These are phyloP conservation scores for Danionella cerebrum DNA, from an alignment of 2,113 vertebrate species.

Conservation along the genomic window DNA sequence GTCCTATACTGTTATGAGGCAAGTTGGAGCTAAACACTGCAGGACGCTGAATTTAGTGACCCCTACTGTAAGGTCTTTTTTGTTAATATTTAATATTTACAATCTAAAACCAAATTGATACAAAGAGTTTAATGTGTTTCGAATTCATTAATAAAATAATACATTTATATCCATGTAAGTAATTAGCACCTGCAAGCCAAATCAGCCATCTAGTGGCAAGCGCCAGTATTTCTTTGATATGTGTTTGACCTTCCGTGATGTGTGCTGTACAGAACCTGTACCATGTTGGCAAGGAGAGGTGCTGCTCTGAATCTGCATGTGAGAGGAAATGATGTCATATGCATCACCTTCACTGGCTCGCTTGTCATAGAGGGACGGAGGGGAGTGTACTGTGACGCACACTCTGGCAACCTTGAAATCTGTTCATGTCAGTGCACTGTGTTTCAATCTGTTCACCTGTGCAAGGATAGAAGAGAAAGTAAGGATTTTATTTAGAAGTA, in stretches of 20 bases:
- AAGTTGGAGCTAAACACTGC: too few relatives aligned
- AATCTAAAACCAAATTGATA: too few relatives aligned
- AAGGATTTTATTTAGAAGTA: too few relatives aligned
- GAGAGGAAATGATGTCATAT: not conserved
- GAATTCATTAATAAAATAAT: too few relatives aligned
- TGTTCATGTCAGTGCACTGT: not conserved
- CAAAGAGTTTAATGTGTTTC: too few relatives aligned
- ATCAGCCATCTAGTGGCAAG: constrained; percentile 11
- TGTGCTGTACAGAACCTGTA: constrained; percentile 20
- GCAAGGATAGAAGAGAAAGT: not conserved
- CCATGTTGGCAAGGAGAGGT: not conserved
- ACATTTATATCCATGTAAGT: too few relatives aligned
- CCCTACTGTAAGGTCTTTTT: too few relatives aligned
- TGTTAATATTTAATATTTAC: too few relatives aligned
- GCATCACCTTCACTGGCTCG: not conserved
- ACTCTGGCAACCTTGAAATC: not conserved
- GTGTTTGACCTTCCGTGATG: constrained; percentile 4
- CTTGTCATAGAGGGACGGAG: not conserved
- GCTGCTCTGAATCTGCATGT: not conserved
- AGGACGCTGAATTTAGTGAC: too few relatives aligned
- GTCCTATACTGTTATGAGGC: too few relatives aligned
- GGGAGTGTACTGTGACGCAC: not conserved
- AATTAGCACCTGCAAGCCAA: too few relatives aligned
- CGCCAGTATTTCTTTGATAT: not conserved
- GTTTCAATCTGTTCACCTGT: not conserved